Conservation (phyloP, 2,797 vertebrate genomes). For the Muraenolepis orangiensis region DNA sequence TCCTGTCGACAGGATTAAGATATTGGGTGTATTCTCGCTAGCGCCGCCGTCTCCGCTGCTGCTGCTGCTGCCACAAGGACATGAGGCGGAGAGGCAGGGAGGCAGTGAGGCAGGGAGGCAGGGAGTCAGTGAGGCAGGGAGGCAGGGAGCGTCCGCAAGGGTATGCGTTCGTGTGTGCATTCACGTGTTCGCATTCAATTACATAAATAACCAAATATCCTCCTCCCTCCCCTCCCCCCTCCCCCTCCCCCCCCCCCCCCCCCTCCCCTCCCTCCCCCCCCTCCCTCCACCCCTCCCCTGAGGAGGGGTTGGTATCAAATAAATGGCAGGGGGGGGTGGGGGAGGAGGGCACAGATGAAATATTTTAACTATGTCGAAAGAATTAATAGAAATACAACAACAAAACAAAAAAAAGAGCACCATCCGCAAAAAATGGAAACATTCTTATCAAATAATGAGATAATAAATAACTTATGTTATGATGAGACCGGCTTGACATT, state of each 20-base stretch:
- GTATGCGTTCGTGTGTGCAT: too few species aligned
- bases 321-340: slow-evolving; percentile 47
- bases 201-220: slow-evolving; percentile 66
- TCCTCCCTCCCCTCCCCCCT: slow-evolving; percentile 40
- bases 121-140: slow-evolving; percentile 26
- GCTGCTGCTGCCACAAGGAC: slow-evolving; percentile 26
- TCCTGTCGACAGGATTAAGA: slow-evolving; percentile 67
- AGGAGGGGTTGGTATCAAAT: slow-evolving; percentile 60
- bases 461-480: slow-evolving; percentile 84
- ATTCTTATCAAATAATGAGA: slow-evolving; percentile 82
- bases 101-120: slow-evolving; percentile 41
- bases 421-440: slow-evolving; percentile 74
- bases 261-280: too few species aligned
- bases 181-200: slow-evolving; percentile 64
- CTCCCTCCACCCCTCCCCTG: too few species aligned
- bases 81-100: too few species aligned
- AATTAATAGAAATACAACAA: slow-evolving; percentile 69
- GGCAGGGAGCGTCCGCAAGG: slow-evolving; percentile 40
- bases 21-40: slow-evolving; percentile 56
- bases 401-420: slow-evolving; percentile 73
- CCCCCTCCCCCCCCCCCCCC: too few species aligned
- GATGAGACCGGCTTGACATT: slow-evolving; percentile 73
- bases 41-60: too few species aligned
- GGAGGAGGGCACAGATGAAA: slow-evolving; percentile 58
- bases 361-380: slow-evolving; percentile 69